Base-by-base conservation (phyloP, 2,797 vertebrate genomes). In the Carduelis carduelis region DNA sequence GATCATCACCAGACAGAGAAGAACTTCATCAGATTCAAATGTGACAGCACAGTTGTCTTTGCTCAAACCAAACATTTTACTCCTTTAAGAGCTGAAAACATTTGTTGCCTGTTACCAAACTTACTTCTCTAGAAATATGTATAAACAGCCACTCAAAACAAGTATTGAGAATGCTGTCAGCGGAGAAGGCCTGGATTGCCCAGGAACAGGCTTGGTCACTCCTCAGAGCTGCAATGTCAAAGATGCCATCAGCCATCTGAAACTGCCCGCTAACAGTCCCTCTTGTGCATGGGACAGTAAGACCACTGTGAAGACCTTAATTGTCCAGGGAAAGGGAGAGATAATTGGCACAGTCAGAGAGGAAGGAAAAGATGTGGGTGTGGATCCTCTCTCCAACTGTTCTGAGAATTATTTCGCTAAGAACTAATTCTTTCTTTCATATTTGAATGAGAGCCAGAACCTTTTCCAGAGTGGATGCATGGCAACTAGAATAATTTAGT, bases 351-450 rank as follows among this genome's bases (percentile, higher is more conserved):
- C 50, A 72, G 74, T 76, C 52, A 64, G 83, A 95, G 82, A 94
- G 90, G 84, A 96, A 95, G 89, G 93, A 92, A 94, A 95, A 95
- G 91, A 96, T 84, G 78, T 92, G 94, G 92, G 92, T 94, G 95
- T 95, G 95, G 95, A 94, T 92, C 56, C 66, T 82, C 87, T 84
- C 80, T 91, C 60, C 72, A 93, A 96, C 79, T 88, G 76, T 87
- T 95, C 91, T 81, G 80, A 96, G 93, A 96, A 92, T 72, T 91
- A 92, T 56, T 91, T 96, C 0, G 0, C 84, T 88, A 90, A 96
- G 77, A 96, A 93, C 49, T 87, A 95, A 91, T 95, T 93, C 83
- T 94, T 93, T 92, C 86, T 91, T 97, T 96, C 94, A 90, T 94
- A 87, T 89, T 77, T 97, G 94, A 92, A 93, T 39, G 43, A 17